A percentile compares a stretch with the other conserved stretches of the same genome.
Evolutionary conservation across 2,113 vertebrate species (phyloP).

Genomic region (Lepisosteus osseus): DNA sequence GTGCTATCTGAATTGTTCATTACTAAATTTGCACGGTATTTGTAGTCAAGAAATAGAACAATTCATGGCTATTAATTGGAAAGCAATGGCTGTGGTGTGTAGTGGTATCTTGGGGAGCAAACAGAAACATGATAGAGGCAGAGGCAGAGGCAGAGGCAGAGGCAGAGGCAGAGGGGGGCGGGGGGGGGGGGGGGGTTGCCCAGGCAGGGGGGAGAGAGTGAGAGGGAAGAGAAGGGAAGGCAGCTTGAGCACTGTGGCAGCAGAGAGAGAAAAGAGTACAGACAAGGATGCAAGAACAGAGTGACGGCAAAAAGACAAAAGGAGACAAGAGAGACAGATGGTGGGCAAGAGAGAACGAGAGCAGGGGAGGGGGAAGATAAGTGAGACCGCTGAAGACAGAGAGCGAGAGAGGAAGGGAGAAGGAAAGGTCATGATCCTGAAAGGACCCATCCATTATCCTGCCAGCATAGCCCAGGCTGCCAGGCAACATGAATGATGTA

Average conservation of each 20-base stretch:
- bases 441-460: slow-evolving; percentile 72
- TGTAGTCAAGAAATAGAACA: too few relatives aligned
- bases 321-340: too few relatives aligned
- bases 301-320: too few relatives aligned
- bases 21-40: too few relatives aligned
- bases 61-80: slow-evolving; percentile 52
- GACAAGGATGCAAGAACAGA: neutral
- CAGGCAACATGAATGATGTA: slow-evolving; percentile 68
- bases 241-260: too few relatives aligned
- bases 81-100: slow-evolving; percentile 42
- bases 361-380: slow-evolving; percentile 19
- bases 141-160: neutral
- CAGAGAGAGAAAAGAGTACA: too few relatives aligned
- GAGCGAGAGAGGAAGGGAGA: neutral
- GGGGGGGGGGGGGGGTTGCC: too few relatives aligned
- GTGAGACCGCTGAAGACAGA: slow-evolving; percentile 24
- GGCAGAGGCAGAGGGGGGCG: neutral
- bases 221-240: slow-evolving; percentile 34
- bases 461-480: slow-evolving; percentile 64
- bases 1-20: too few relatives aligned
- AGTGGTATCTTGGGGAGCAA: slow-evolving; percentile 15
- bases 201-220: slow-evolving; percentile 32
- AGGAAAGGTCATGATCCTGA: slow-evolving; percentile 65
- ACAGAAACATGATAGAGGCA: neutral
- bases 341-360: slow-evolving; percentile 24